Percentiles rank a stretch among this genome's conserved stretches.
These are phyloP conservation scores for Anneissia japonica DNA, from an alignment of 35 echinoderm and acorn worm genomes.

Conservation along the genomic window DNA sequence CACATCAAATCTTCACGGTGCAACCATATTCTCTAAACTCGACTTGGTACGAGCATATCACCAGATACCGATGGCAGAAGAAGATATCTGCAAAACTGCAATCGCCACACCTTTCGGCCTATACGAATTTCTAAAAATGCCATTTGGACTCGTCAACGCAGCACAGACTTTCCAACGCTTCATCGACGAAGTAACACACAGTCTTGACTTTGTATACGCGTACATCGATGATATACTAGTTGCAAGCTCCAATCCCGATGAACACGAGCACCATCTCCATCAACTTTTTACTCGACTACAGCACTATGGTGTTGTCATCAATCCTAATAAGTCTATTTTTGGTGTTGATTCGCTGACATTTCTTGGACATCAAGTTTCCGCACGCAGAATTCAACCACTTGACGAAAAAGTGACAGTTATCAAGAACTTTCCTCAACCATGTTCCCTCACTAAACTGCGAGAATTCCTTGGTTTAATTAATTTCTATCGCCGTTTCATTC, in stretches of 20 bases:
- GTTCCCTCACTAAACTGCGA: slow-evolving; percentile 14
- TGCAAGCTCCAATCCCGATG: background rate
- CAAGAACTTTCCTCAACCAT: background rate
- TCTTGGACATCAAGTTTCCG: slow-evolving; percentile 35
- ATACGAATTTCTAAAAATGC: too few relatives aligned
- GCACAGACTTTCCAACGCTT: slow-evolving; percentile 29
- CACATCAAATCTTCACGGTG: background rate
- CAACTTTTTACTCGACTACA: slow-evolving; percentile 31
- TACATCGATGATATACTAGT: slow-evolving; percentile 47
- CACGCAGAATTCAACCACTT: slow-evolving; percentile 1
- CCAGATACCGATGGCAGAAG: too few relatives aligned
- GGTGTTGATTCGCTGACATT: slow-evolving; percentile 17
- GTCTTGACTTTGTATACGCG: slow-evolving; percentile 18
- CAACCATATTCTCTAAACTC: too few relatives aligned
- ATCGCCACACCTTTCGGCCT: too few relatives aligned
- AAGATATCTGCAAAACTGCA: too few relatives aligned
- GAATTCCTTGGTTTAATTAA: slow-evolving; percentile 29
- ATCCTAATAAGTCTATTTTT: slow-evolving; percentile 41
- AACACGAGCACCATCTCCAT: slow-evolving; percentile 18
- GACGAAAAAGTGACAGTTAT: slow-evolving; percentile 6
- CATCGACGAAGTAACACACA: slow-evolving; percentile 8
- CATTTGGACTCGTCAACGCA: background rate
- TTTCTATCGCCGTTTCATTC: slow-evolving; percentile 39
- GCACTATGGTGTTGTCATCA: slow-evolving; percentile 40
- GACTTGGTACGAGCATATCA: too few relatives aligned